Conservation (phyloP, 2,113 vertebrate species). For the Camelus bactrianus region DNA sequence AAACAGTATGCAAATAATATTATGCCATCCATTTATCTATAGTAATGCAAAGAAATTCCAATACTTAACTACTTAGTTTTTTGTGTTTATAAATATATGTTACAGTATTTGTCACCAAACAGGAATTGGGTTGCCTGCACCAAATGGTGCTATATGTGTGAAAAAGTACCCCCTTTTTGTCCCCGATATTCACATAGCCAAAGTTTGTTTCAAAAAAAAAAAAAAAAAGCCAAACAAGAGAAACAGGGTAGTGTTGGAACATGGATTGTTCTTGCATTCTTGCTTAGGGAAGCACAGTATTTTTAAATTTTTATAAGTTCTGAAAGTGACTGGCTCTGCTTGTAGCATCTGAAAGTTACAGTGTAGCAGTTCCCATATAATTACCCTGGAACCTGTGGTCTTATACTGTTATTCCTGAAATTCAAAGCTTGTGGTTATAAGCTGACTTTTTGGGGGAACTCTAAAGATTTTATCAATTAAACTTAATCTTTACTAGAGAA, state of each 20-base stretch:
- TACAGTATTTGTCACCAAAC: neutral
- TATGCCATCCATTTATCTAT: neutral
- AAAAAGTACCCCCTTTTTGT: neutral
- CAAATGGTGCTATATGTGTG: neutral
- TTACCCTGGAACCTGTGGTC: neutral
- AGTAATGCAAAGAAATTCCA: constrained; percentile 19
- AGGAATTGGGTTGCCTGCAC: neutral
- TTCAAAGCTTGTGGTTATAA: neutral
- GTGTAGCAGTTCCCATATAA: neutral
- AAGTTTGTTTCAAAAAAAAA: neutral
- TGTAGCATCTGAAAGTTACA: neutral
- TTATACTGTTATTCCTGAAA: neutral
- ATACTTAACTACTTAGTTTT: neutral
- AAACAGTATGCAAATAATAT: constrained; percentile 47
- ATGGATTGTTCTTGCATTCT: neutral
- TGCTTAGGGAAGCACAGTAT: neutral
- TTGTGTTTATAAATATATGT: constrained; percentile 20
- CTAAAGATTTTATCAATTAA: constrained; percentile 51
- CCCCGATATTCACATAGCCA: neutral
- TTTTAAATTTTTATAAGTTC: neutral
- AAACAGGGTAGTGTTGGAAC: neutral
- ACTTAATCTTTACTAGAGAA: constrained; percentile 37
- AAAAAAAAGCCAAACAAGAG: neutral
- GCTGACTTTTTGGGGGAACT: neutral
- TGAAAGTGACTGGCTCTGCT: neutral